phyloP scores from a whole-genome alignment of 2,888 invertebrate species.

The Carpatolechia fugitivella region DNA sequence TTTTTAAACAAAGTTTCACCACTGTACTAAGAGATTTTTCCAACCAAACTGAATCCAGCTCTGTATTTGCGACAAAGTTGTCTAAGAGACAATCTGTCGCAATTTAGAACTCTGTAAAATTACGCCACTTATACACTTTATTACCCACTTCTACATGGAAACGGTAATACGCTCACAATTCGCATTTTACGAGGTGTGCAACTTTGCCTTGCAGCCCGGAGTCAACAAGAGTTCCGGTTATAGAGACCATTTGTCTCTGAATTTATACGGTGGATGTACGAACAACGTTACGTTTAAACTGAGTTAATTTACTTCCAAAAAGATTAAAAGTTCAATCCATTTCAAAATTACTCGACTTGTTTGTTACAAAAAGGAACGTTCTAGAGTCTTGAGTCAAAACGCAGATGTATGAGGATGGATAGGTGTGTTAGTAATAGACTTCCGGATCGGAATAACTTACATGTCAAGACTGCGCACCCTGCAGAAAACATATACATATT shows the following conservation, averaged over 20 bases:
- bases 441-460: no score
- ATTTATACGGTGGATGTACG: background rate
- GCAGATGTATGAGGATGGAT: no score
- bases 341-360: no score
- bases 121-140: constrained; percentile 36
- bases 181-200: constrained; percentile 4
- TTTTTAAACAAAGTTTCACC: no score
- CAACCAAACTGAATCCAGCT: background rate
- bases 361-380: background rate
- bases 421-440: no score
- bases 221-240: background rate
- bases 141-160: constrained; percentile 30
- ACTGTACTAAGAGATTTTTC: background rate
- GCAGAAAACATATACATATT: no score
- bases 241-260: background rate
- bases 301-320: no score
- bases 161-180: constrained; percentile 8
- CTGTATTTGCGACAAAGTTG: constrained; percentile 4
- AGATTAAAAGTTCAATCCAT: no score
- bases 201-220: constrained; percentile 1
- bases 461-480: no score
- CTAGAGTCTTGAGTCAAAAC: background rate
- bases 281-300: no score
- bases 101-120: constrained; percentile 36
- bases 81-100: constrained; percentile 32